Percentiles rank a stretch among this genome's conserved stretches.
Conservation (phyloP, 92 coral and sea anemone genomes). For the Paramuricea clavata region DNA sequence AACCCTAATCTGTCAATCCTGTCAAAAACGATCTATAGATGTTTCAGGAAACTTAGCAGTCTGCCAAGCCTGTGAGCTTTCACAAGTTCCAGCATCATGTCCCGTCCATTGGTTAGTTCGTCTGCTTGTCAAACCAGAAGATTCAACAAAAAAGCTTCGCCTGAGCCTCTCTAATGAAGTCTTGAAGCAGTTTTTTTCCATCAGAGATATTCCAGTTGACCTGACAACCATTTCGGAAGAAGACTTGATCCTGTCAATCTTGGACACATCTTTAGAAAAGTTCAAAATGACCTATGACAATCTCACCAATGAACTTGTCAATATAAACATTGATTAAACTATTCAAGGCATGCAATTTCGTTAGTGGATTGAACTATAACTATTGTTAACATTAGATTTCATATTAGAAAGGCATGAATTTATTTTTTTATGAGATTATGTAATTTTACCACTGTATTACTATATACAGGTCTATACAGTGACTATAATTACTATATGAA, state of each 20-base stretch:
- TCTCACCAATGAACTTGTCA: no score
- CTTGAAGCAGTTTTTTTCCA: conserved; percentile 26
- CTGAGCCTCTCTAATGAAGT: background rate
- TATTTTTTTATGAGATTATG: no score
- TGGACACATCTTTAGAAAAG: conserved; percentile 18
- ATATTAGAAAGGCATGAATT: no score
- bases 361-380: no score
- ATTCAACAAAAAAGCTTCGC: background rate
- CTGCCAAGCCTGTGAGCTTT: conserved; percentile 30
- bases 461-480: no score
- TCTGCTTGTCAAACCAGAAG: background rate
- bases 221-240: conserved; percentile 20
- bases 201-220: background rate
- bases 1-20: background rate
- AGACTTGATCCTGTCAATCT: conserved; percentile 22
- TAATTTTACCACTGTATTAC: no score
- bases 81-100: background rate
- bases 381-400: no score
- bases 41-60: conserved; percentile 40
- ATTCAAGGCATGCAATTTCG: no score
- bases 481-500: no score
- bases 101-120: conserved; percentile 6
- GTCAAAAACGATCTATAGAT: conserved; percentile 14
- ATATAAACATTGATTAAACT: no score
- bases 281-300: conserved; percentile 17